phyloP scores from a whole-genome alignment of 2,113 vertebrate genomes.

The Azemiops feae region DNA sequence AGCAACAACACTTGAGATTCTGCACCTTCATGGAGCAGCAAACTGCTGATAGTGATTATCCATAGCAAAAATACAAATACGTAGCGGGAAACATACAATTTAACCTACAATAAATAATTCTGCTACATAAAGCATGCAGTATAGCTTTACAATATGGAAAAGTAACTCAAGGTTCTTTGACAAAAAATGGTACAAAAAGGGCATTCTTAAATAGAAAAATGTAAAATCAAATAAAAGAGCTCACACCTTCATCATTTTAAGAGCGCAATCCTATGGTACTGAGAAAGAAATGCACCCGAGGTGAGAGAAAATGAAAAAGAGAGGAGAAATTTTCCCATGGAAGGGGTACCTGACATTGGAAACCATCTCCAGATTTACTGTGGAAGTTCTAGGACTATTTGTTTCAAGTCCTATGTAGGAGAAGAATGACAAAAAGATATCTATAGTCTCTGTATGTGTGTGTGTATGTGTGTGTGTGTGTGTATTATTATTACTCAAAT shows the following conservation, averaged over 20 bases:
- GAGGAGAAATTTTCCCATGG: background rate
- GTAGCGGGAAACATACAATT: background rate
- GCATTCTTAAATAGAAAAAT: background rate
- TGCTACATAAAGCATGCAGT: background rate
- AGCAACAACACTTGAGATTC: background rate
- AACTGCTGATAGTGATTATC: background rate
- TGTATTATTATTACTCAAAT: no score
- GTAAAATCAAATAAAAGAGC: background rate
- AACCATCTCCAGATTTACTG: background rate
- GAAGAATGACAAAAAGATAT: background rate
- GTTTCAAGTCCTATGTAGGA: background rate
- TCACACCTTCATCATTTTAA: background rate
- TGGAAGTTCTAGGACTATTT: background rate
- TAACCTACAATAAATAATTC: background rate
- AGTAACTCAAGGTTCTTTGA: background rate
- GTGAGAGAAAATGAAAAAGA: background rate
- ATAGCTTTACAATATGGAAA: background rate
- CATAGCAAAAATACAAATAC: background rate
- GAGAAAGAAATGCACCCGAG: background rate
- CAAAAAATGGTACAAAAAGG: background rate
- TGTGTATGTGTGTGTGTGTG: no score
- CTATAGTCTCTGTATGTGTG: background rate
- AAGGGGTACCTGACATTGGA: background rate
- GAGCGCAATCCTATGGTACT: background rate
- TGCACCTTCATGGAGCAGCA: background rate